Base-by-base conservation (phyloP, 64 coral and sea anemone species). In the Anthopleura sola region DNA sequence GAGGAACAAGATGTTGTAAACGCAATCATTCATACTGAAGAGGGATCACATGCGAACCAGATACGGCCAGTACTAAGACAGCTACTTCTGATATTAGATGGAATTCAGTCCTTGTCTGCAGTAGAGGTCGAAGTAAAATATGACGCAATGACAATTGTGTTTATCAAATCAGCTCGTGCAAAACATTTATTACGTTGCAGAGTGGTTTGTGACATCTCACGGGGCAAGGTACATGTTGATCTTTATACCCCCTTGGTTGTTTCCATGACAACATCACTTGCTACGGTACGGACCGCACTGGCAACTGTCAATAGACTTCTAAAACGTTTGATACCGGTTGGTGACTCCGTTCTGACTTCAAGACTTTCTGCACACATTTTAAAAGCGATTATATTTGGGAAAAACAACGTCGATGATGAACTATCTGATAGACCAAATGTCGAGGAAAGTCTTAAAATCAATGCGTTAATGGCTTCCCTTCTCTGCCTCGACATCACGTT, bases 141-240 rank as follows among this genome's bases (percentile, higher is more conserved):
- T 18, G 37, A 23, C 7, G 21, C n/a, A 19, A 3, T 28, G 38
- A 44, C 19, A 26, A 17, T 47, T 79, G 16, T 79, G 29, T 36
- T 90, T 8, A 34, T 44, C 21, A 90, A 83, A 48, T 55, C 48
- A 49, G 68, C 32, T 57, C 20, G 76, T 40, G 18, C 3, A 33
- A 21, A 33, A 28, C 36, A 90, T 83, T 17, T 90, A 0, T n/a
- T 78, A 36, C 46, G 81, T 51, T 85, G 82, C 37, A 75, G 68
- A 24, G 50, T 90, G 40, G 39, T 55, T 12, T 47, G 82, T 16
- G 82, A 90, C 48, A 54, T 55, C 3, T 16, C 71, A 2, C 69
- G 75, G 37, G 69, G 88, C 1, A 84, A 84, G 55, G 36, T 90
- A 5, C 53, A 39, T 36, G 6, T 90, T 6, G 85, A 90, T 57